Evolutionary conservation across 2,113 vertebrate species (phyloP).

Genomic region (Megaceryle torquata): DNA sequence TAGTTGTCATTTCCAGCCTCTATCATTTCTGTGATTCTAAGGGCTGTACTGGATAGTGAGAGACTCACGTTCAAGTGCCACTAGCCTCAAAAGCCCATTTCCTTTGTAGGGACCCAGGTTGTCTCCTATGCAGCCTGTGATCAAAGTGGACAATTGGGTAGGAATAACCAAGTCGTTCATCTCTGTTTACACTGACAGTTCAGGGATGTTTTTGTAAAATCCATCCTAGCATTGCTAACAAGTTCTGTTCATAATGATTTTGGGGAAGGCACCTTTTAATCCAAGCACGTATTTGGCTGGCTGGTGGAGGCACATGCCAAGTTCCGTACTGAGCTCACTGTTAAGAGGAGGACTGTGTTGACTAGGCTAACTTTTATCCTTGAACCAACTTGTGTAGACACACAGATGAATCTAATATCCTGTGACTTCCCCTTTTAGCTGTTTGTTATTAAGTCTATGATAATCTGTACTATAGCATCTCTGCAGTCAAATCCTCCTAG

Average conservation of each 20-base stretch:
- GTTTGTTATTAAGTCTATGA: neutral
- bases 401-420: neutral
- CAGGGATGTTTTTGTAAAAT: neutral
- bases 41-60: neutral
- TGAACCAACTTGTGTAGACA: neutral
- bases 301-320: neutral
- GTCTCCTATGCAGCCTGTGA: neutral
- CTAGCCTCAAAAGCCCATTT: neutral
- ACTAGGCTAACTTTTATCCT: neutral
- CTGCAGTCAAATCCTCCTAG: neutral
- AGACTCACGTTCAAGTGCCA: fast-evolving
- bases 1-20: too few species aligned
- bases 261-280: neutral
- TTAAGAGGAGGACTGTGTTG: neutral
- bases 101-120: neutral
- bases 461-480: neutral
- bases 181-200: neutral
- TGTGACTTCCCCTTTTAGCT: neutral
- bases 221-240: neutral
- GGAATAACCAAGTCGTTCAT: neutral
- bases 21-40: too few species aligned
- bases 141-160: neutral
- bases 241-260: neutral
- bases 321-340: fast-evolving
- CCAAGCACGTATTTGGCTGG: neutral